Base-by-base conservation (phyloP, 2,113 vertebrate genomes). In the Hiodon tergisus region DNA sequence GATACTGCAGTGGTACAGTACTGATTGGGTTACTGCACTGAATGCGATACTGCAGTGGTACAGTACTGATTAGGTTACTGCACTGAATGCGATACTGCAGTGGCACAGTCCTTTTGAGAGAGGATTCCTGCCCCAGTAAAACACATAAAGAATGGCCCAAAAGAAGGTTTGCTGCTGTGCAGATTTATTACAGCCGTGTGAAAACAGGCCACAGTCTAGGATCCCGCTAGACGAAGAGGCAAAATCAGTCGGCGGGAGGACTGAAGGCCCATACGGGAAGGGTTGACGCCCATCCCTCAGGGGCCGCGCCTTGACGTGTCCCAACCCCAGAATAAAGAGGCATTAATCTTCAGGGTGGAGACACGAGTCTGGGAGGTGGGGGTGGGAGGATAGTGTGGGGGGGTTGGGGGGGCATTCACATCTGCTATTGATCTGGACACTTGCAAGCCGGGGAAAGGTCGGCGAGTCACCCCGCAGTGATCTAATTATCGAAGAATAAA, bases 351-450 rank as follows among this genome's bases (percentile, higher is more conserved):
- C 58, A 13, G 31, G 31, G 61, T 10, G 50, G 47, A 76, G 59
- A 76, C 60, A 71, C 13, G 48, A 6, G 17, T 61, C 67, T 62
- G 10, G 4, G 68, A 52, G 60, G 7, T 51, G 13, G n/a, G n/a
- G n/a, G n/a, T 62, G 10, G 4, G 68, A 31, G 31, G 31, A 31
- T 31, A 31, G 31, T 31, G 31, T 31, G 31, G 31, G 31, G 31
- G 31, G n/a, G n/a, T n/a, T n/a, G n/a, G n/a, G 31, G 31, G 31
- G 31, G 31, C 31, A 9, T 10, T 48, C 59, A 47, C 68, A 63
- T 71, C 67, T 76, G 69, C 67, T 70, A 76, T 76, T 63, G 75
- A 76, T 76, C 69, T 1, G 46, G 75, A 62, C 50, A 55, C 17
- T 71, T 58, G 48, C 13, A 16, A 60, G 68, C 31, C 11, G 60